Conservation (phyloP, 2,797 vertebrate genomes). For the Schizothorax lantsangensis region DNA sequence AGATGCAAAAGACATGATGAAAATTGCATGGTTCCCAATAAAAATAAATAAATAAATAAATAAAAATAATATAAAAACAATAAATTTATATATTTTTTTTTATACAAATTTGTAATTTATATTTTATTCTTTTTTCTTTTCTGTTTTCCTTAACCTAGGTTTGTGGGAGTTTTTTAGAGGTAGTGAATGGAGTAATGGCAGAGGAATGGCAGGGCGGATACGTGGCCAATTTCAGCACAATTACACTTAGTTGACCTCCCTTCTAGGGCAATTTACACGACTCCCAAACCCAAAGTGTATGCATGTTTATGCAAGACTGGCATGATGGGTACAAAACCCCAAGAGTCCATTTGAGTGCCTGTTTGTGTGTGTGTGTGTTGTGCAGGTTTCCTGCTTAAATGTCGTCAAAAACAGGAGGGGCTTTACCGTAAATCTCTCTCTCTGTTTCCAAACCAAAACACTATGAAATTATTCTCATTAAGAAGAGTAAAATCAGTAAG, state of each 20-base stretch:
- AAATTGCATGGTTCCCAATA: background rate
- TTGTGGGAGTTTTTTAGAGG: slow-evolving; percentile 35
- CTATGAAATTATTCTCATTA: slow-evolving; percentile 21
- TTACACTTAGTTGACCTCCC: slow-evolving; percentile 65
- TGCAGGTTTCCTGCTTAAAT: slow-evolving; percentile 33
- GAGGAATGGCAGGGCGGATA: slow-evolving; percentile 63
- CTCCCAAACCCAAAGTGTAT: slow-evolving; percentile 58
- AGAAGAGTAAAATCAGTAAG: slow-evolving; percentile 6
- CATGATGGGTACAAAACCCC: slow-evolving; percentile 52
- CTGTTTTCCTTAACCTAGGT: slow-evolving; percentile 31
- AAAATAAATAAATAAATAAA: too few species aligned
- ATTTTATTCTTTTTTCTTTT: background rate
- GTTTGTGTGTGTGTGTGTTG: slow-evolving; percentile 42
- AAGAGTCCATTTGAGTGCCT: slow-evolving; percentile 41
- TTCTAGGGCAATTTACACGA: slow-evolving; percentile 63
- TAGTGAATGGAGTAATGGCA: slow-evolving; percentile 55
- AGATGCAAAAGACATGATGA: background rate
- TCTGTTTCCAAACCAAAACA: slow-evolving; percentile 30
- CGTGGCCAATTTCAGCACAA: slow-evolving; percentile 65
- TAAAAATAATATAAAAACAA: background rate
- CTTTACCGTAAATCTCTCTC: slow-evolving; percentile 43
- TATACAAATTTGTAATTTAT: background rate
- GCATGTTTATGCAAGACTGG: slow-evolving; percentile 55
- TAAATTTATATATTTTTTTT: background rate
- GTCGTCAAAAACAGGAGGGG: slow-evolving; percentile 36